phyloP scores from a whole-genome alignment of 2,797 vertebrate genomes.

The Sebastiscus tertius region DNA sequence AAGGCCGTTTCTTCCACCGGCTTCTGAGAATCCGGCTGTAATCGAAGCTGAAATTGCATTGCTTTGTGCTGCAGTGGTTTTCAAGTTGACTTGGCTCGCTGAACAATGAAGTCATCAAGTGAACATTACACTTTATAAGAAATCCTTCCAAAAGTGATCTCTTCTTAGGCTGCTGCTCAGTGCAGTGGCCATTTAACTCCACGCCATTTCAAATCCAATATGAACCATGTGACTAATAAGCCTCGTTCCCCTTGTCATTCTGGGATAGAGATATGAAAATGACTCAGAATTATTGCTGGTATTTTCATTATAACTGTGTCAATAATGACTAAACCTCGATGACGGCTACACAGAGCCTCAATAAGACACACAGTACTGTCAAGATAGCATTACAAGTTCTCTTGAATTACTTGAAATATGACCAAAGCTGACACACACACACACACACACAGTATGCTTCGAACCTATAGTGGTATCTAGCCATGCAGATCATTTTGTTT shows the following conservation, averaged over 20 bases:
- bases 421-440: neutral
- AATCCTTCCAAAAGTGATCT: slow-evolving; percentile 1
- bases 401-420: neutral
- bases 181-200: neutral
- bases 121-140: slow-evolving; percentile 18
- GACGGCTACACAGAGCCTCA: neutral
- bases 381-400: neutral
- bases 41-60: slow-evolving; percentile 37
- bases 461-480: neutral
- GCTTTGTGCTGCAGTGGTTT: slow-evolving; percentile 30
- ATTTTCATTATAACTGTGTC: slow-evolving; percentile 32
- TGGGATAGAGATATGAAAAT: neutral
- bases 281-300: neutral
- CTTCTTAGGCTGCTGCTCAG: neutral
- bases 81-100: slow-evolving; percentile 12
- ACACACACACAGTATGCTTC: neutral
- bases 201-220: slow-evolving; percentile 17
- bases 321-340: slow-evolving; percentile 3
- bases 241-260: slow-evolving; percentile 7
- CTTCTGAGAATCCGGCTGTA: slow-evolving; percentile 23
- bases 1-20: slow-evolving; percentile 9
- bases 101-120: slow-evolving; percentile 50
- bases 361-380: neutral
- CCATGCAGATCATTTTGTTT: neutral
- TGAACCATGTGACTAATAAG: slow-evolving; percentile 21